A percentile compares a stretch with the other conserved stretches of the same genome.
Evolutionary conservation across 2,888 invertebrate species (phyloP).

Genomic region (Catocala sponsa): DNA sequence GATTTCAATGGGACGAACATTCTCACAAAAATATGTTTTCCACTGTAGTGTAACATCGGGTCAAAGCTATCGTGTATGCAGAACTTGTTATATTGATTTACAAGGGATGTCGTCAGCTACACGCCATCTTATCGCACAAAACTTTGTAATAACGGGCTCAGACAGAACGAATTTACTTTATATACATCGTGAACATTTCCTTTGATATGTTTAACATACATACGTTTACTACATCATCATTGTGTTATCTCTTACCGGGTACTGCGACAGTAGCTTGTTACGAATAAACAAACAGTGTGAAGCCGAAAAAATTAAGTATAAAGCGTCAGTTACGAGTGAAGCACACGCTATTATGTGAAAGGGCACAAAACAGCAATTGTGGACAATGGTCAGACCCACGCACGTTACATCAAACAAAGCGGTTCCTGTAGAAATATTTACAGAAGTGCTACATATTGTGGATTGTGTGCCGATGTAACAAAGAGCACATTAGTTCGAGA

Average conservation of each 20-base stretch:
- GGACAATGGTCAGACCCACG: constrained; percentile 66
- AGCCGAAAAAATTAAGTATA: constrained; percentile 44
- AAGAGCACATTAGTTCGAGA: constrained; percentile 65
- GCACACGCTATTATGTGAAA: constrained; percentile 57
- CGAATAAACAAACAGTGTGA: constrained; percentile 35
- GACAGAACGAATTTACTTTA: constrained; percentile 21
- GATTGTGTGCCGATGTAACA: constrained; percentile 56
- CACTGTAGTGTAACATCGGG: constrained; percentile 11
- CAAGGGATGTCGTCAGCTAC: constrained; percentile 30
- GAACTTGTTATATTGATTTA: constrained; percentile 48
- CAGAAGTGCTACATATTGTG: constrained; percentile 60
- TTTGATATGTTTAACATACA: constrained; percentile 20
- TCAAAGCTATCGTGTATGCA: constrained; percentile 14
- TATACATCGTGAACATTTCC: constrained; percentile 19
- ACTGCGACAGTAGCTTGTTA: constrained; percentile 24
- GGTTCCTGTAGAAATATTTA: constrained; percentile 60
- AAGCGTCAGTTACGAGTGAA: constrained; percentile 46
- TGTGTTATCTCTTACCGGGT: constrained; percentile 12
- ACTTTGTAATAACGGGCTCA: constrained; percentile 31
- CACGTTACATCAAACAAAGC: constrained; percentile 66
- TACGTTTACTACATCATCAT: constrained; percentile 18
- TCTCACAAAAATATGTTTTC: constrained; percentile 28
- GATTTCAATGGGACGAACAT: constrained; percentile 30
- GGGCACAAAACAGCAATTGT: constrained; percentile 55
- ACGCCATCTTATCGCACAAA: constrained; percentile 22